Base-by-base conservation (phyloP, 2,888 invertebrate genomes). In the Cheilosia pagana region DNA sequence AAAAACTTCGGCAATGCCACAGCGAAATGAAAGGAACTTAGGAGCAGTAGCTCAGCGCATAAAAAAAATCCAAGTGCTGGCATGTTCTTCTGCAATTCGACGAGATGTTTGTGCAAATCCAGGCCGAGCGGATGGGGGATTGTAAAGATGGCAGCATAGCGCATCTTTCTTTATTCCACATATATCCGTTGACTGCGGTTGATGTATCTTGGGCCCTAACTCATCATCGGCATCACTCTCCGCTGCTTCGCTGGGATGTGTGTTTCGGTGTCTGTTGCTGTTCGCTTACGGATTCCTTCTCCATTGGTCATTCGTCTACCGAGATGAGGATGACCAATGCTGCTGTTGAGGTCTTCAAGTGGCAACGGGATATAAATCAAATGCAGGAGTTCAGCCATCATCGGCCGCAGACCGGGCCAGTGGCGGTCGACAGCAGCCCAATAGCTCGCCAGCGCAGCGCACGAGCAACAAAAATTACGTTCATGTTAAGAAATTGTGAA, bases 301-400 rank as follows among this genome's bases (percentile, higher is more conserved):
- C 59, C 85, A 79, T 85, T 70, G 79, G 85, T 85, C 85, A 85
- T 67, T 67, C 79, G 79, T 67, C 75, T 35, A 12, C 35, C 75
- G 45, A 65, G 75, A 35, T 48, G 79, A 14, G 12, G 50, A 85
- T 85, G 79, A 79, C 83, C 83, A 83, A 78, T 74, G 78, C 63
- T 63, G 59, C 53, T 7, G 65, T 75, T 75, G 60, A 81, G 67
- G 60, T 85, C 75, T 86, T 72, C 43, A 81, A 81, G 85, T 86
- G 72, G 81, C 81, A 86, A 76, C 85, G 81, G 76, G 70, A 85
- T 76, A 86, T 86, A 86, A 81, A 86, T 86, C 85, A 86, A 86
- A 86, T 75, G 85, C 76, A 86, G 70, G 65, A 81, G 71, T 81
- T 65, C 85, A 55, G 57, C 63, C 78, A 71, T 78, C 78, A 78